These are phyloP conservation scores for Taxidea taxus DNA, from an alignment of 2,113 vertebrate species.

Conservation along the genomic window DNA sequence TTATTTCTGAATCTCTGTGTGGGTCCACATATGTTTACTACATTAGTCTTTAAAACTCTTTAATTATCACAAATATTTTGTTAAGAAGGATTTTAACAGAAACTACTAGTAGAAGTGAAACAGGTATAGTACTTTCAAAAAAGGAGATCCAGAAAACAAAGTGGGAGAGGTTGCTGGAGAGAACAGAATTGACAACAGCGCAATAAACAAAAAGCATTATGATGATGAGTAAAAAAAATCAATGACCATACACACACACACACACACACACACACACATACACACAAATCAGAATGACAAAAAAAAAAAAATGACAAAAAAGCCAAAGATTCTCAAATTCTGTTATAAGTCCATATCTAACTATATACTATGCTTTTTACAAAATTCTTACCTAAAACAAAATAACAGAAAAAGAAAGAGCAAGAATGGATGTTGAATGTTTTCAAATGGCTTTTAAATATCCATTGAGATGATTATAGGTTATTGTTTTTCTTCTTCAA, in stretches of 20 bases:
- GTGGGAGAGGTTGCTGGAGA: not conserved
- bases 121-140: not conserved
- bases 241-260: not conserved
- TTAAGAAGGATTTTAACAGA: not conserved
- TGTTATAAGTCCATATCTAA: not conserved
- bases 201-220: not conserved
- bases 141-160: not conserved
- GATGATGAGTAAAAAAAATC: not conserved
- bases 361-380: not conserved
- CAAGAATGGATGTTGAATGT: not conserved
- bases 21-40: not conserved
- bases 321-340: not conserved
- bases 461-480: not conserved
- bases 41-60: not conserved
- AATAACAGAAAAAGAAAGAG: not conserved
- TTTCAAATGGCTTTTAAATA: not conserved
- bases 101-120: not conserved
- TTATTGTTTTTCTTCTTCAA: not conserved
- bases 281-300: not conserved
- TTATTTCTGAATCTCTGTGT: not conserved
- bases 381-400: not conserved
- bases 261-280: not conserved
- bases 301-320: not conserved
- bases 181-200: not conserved
- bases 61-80: not conserved